phyloP scores from a whole-genome alignment of 2,797 vertebrate genomes.

The Lateolabrax maculatus region DNA sequence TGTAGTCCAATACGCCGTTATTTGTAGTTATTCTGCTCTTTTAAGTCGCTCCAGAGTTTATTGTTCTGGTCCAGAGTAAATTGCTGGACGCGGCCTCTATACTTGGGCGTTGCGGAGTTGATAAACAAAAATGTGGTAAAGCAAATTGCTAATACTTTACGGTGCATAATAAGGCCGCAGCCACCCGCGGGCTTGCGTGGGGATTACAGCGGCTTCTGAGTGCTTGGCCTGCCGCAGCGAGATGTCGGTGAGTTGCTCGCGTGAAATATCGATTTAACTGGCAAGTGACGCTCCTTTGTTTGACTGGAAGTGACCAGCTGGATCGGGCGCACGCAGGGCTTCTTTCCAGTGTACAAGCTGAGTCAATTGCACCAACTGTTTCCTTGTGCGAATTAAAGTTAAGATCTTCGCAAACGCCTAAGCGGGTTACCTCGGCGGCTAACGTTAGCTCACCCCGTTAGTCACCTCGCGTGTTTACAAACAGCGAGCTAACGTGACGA shows the following conservation, averaged over 20 bases:
- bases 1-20: constrained; percentile 76
- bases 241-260: constrained; percentile 77
- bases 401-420: constrained; percentile 10
- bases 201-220: constrained; percentile 73
- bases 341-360: not conserved
- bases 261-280: constrained; percentile 2
- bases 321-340: accelerated
- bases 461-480: constrained; percentile 80
- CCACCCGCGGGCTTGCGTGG: constrained; percentile 76
- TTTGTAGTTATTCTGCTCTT: constrained; percentile 65
- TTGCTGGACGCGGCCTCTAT: constrained; percentile 21
- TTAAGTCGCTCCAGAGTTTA: constrained; percentile 44
- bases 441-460: constrained; percentile 51
- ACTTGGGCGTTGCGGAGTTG: constrained; percentile 41
- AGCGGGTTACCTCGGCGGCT: constrained; percentile 41
- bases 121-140: constrained; percentile 71
- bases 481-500: constrained; percentile 37
- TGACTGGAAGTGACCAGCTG: not conserved
- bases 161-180: constrained; percentile 84
- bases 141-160: constrained; percentile 67
- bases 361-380: not conserved
- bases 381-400: constrained; percentile 11
- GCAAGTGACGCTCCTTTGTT: constrained; percentile 4
- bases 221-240: constrained; percentile 66
- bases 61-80: constrained; percentile 37